Conservation (phyloP, 1,140 invertebrate species). For the Coelopa frigida region DNA sequence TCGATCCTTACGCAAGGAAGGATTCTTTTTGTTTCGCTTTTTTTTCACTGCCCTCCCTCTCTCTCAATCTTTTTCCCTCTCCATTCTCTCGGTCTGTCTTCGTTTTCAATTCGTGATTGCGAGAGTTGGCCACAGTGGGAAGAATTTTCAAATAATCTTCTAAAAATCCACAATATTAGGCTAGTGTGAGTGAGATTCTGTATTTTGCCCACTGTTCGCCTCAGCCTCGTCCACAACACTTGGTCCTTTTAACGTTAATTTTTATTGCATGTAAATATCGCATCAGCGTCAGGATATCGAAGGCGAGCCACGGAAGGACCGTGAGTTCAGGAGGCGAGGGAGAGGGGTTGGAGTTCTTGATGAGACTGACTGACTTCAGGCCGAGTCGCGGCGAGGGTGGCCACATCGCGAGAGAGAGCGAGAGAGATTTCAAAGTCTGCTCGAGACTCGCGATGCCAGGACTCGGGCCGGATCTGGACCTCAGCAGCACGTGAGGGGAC, state of each 20-base stretch:
- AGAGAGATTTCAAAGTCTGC: too few species aligned
- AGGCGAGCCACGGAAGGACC: too few species aligned
- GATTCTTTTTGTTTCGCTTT: slow-evolving; percentile 7
- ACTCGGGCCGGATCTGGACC: too few species aligned
- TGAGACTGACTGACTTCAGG: too few species aligned
- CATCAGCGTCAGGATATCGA: neutral
- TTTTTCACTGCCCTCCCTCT: neutral
- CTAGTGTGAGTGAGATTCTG: neutral
- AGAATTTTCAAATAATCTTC: neutral
- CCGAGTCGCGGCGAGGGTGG: too few species aligned
- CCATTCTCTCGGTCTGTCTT: neutral
- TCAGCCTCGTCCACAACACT: slow-evolving; percentile 15
- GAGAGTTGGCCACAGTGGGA: slow-evolving; percentile 2
- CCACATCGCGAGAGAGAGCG: too few species aligned
- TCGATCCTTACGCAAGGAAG: slow-evolving; percentile 24
- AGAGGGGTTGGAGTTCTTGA: too few species aligned
- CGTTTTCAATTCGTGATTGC: neutral
- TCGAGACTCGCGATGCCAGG: too few species aligned
- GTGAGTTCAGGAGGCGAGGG: too few species aligned
- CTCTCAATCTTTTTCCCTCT: neutral
- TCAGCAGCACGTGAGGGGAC: too few species aligned
- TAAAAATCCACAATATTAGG: neutral
- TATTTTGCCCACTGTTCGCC: neutral
- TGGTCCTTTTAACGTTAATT: slow-evolving; percentile 23
- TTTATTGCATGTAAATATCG: slow-evolving; percentile 32